Conservation (phyloP, 2,113 vertebrate species). For the Asarcornis scutulata region DNA sequence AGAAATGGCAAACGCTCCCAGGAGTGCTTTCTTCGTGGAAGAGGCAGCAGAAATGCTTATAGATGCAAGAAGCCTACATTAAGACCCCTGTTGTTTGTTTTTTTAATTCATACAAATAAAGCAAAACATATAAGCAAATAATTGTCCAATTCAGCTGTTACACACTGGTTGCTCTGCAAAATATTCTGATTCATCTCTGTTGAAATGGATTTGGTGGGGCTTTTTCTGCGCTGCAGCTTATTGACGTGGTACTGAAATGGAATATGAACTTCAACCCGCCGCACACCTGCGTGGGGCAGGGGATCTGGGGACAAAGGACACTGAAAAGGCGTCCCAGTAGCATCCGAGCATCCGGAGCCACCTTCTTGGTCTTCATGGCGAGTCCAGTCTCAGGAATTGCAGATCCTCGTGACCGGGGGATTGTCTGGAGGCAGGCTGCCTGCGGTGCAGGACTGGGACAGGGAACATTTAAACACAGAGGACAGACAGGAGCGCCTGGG, state of each 20-base stretch:
- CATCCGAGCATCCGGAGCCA: background rate
- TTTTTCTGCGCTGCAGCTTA: background rate
- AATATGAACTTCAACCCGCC: background rate
- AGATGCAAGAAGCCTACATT: background rate
- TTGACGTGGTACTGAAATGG: accelerated
- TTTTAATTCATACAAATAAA: background rate
- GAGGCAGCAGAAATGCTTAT: background rate
- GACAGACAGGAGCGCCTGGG: background rate
- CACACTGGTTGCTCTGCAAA: background rate
- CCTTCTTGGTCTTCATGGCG: background rate
- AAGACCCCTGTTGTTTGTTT: background rate
- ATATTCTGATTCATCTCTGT: background rate
- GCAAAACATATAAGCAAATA: background rate
- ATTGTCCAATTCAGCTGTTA: background rate
- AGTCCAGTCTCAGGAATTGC: background rate
- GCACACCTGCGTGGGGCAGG: background rate
- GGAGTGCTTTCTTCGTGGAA: background rate
- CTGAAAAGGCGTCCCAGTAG: background rate
- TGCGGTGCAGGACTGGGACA: background rate
- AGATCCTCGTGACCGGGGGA: too few species aligned
- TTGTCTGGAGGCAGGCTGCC: background rate
- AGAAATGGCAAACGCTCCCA: background rate
- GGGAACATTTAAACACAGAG: background rate
- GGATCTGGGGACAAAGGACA: background rate
- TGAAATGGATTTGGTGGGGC: background rate